Evolutionary conservation across 2,113 vertebrate genomes (phyloP).

Genomic region (Glaucomys volans): DNA sequence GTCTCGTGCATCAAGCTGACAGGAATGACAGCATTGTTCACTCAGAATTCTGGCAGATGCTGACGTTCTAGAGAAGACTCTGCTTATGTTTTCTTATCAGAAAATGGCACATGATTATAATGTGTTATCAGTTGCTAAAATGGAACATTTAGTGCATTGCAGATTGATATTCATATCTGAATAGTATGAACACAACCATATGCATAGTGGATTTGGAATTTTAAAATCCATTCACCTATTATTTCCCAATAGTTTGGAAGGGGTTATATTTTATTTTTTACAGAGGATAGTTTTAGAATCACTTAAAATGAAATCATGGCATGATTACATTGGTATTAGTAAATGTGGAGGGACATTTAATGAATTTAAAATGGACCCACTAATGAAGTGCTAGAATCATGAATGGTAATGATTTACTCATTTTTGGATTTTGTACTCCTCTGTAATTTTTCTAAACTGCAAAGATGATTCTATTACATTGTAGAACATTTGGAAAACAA

Average conservation of each 20-base stretch:
- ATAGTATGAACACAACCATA: background rate
- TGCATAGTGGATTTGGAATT: background rate
- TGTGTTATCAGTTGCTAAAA: rapidly evolving
- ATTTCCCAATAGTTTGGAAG: background rate
- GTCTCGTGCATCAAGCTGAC: constrained; percentile 9
- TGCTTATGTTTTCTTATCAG: too few species aligned
- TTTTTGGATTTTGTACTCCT: background rate
- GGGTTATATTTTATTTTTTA: background rate
- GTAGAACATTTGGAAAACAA: background rate
- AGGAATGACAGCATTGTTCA: background rate
- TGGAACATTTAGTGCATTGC: background rate
- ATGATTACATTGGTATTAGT: background rate
- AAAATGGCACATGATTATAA: background rate
- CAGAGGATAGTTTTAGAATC: background rate
- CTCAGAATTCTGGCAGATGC: background rate
- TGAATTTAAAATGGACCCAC: background rate
- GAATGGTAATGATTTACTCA: background rate
- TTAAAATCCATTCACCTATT: background rate
- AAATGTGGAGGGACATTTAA: background rate
- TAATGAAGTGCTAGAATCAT: background rate
- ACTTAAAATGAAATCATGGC: background rate
- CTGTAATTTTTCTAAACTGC: background rate
- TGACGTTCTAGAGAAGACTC: background rate
- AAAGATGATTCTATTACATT: background rate
- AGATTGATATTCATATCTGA: background rate